Base-by-base conservation (phyloP, 2,797 vertebrate species). In the Yasuhikotakia modesta region DNA sequence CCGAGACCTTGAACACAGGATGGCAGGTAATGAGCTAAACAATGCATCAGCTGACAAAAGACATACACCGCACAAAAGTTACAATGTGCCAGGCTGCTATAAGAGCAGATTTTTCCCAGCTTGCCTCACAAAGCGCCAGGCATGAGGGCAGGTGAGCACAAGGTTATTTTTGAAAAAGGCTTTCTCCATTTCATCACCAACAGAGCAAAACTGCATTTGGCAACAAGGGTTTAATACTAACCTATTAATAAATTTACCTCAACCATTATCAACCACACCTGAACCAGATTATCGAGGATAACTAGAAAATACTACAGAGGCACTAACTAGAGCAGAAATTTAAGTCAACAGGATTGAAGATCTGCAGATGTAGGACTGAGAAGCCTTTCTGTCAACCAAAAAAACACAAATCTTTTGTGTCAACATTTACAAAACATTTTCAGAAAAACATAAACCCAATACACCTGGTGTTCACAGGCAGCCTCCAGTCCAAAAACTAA, bases 121-220 rank as follows among this genome's bases (percentile, higher is more conserved):
- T 43, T 52, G 27, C 43, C 32, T 68, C 57, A 45, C 21, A 73
- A 43, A 60, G 30, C 32, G 58, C 21, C 45, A 50, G 70, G 5
- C 52, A 79, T 39, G 53, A 39, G 53, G 50, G 2, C 63, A 73
- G 68, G 73, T 35, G 46, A 82, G 55, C 8, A 67, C 61, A 64
- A 71, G 76, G 72, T 71, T 79, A 80, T 70, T 8, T 10, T 39
- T 70, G 24, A 70, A 7, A 5, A 22, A 16, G 79, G 24, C 17
- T n/a, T 71, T 13, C 17, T 19, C 11, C 22, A 52, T 22, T 32
- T 11, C 55, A 43, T 8, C 8, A 43, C 7, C 22, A 13, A 24
- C 22, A 35, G 13, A 53, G 48, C 12, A 35, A 35, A 5, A 8
- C 11, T 39, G 11, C 35, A 39, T 39, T 39, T 39, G 35, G 35